Evolutionary conservation across 1,140 invertebrate species (phyloP), one percentile per base, ranked within the genome.

Genomic region (Drosophila mauritiana): DNA sequence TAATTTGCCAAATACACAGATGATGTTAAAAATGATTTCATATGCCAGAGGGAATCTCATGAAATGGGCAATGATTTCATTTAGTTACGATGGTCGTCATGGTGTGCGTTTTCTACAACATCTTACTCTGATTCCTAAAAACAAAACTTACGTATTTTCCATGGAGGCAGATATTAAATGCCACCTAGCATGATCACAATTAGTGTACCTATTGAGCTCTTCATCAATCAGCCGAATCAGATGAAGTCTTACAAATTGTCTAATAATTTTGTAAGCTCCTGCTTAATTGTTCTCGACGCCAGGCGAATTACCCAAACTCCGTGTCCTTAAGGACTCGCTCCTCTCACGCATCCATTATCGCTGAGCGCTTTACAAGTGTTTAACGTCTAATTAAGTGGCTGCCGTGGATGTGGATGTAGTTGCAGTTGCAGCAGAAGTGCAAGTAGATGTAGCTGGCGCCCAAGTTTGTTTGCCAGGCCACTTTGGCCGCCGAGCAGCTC

Each of bases 381-480:
- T 88, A 88, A 83, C 83, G 67, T 89, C 84, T 88, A 88, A 88
- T 88, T 88, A 88, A 88, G 84, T 88, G 84, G 75, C 84, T 89
- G 83, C 79, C 65, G 52, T 70, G 76, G 81, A 69, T 82, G 82
- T n/a, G 15, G 40, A 15, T 45, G 42, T 25, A 54, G 69, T 31
- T 73, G 49, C 43, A 82, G 65, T 62, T 62, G 72, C 74, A 58
- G 55, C 13, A 69, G 59, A 36, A 52, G 65, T 20, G 65, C 43
- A 43, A 68, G 61, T 62, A 39, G 61, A 17, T 52, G 57, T 58
- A 53, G 53, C 49, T 55, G 59, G 40, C 46, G 58, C 54, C 52
- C 77, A 63, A 77, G 77, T 76, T 76, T 76, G 73, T 76, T 76
- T 76, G 62, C 73, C 61, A 37, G 53, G 73, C 46, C 72, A 76